Evolutionary conservation across 2,797 vertebrate species (phyloP).

Genomic region (Steatocranus sp.): DNA sequence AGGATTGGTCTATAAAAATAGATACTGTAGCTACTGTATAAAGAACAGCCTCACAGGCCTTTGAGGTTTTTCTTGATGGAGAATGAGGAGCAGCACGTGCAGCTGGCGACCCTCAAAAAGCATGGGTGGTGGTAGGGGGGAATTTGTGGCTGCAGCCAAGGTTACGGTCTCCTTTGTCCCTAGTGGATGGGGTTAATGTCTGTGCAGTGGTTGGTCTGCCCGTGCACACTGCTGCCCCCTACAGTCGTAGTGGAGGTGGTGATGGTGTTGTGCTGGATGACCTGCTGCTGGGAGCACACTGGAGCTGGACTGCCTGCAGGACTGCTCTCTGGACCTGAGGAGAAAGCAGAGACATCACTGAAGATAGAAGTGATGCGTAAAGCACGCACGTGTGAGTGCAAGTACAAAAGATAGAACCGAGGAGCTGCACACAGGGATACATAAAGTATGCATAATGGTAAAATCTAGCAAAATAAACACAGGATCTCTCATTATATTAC

Average conservation of each 20-base stretch:
- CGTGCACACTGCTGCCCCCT: slow-evolving; percentile 87
- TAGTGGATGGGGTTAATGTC: slow-evolving; percentile 98
- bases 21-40: slow-evolving; percentile 70
- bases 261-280: slow-evolving; percentile 99
- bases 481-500: slow-evolving; percentile 11
- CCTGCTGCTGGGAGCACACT: slow-evolving; percentile 94
- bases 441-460: neutral
- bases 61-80: slow-evolving; percentile 76
- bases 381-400: neutral
- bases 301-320: slow-evolving; percentile 89
- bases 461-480: slow-evolving; percentile 33
- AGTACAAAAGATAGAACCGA: neutral
- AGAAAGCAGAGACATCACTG: slow-evolving; percentile 34
- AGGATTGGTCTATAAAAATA: slow-evolving; percentile 74
- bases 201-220: slow-evolving; percentile 93
- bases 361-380: neutral
- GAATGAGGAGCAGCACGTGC: slow-evolving; percentile 27
- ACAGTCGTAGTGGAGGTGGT: slow-evolving; percentile 91
- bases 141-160: neutral
- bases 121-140: slow-evolving; percentile 5
- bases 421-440: neutral
- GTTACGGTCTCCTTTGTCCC: slow-evolving; percentile 56
- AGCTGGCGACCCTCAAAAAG: slow-evolving; percentile 45
- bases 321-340: slow-evolving; percentile 95
- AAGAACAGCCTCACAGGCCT: slow-evolving; percentile 79